Evolutionary conservation across 2,797 vertebrate species (phyloP).

Genomic region (Borostomias antarcticus): DNA sequence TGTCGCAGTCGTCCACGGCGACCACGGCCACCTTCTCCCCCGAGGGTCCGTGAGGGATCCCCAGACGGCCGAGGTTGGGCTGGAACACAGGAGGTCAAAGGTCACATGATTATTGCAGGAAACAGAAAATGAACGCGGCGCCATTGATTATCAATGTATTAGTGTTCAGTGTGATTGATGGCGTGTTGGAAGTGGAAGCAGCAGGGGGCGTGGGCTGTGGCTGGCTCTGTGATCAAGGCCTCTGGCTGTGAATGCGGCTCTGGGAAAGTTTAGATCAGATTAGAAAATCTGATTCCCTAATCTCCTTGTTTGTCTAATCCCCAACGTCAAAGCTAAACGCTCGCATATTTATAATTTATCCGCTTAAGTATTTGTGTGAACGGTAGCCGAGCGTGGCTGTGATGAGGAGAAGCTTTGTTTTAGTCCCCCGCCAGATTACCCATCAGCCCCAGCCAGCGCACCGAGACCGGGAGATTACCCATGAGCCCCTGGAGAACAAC

Average conservation of each 20-base stretch:
- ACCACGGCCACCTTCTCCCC: conserved; percentile 97
- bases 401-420: neutral
- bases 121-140: neutral
- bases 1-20: conserved; percentile 94
- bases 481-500: conserved; percentile 11
- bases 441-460: neutral
- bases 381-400: conserved; percentile 18
- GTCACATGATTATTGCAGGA: conserved; percentile 9
- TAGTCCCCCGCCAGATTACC: too few species aligned
- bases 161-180: too few species aligned
- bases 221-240: conserved; percentile 60
- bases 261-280: conserved; percentile 63
- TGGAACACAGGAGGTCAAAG: conserved; percentile 61
- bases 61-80: conserved; percentile 93
- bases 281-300: conserved; percentile 56
- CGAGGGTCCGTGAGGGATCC: conserved; percentile 93
- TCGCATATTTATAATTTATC: too few species aligned
- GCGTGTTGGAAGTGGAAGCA: too few species aligned
- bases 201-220: conserved; percentile 13
- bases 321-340: conserved; percentile 35
- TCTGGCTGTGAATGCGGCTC: conserved; percentile 49
- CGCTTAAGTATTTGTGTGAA: conserved; percentile 29
- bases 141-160: neutral
- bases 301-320: conserved; percentile 34
- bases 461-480: conserved; percentile 19